Evolutionary conservation across 1,140 invertebrate species (phyloP).

Genomic region (Philopotamus ludificatus): DNA sequence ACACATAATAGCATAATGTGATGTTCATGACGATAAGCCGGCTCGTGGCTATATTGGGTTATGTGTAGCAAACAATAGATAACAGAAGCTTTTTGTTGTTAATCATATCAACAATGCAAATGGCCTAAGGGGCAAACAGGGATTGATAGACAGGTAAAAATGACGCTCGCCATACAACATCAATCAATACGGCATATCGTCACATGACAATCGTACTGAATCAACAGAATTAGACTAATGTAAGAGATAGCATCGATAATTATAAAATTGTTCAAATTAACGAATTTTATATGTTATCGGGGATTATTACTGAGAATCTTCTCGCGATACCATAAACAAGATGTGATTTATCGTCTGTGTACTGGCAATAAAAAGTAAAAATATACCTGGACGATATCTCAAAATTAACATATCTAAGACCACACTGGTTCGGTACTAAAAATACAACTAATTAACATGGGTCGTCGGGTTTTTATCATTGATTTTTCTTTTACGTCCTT

Average conservation of each 20-base stretch:
- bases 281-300: too few species aligned
- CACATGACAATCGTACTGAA: too few species aligned
- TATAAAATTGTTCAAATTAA: too few species aligned
- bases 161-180: background rate
- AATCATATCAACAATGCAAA: slow-evolving; percentile 25
- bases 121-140: slow-evolving; percentile 9
- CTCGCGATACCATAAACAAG: slow-evolving; percentile 5
- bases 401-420: slow-evolving; percentile 32
- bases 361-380: slow-evolving; percentile 12
- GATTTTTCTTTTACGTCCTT: slow-evolving; percentile 25
- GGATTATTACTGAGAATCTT: too few species aligned
- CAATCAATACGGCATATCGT: slow-evolving; percentile 1
- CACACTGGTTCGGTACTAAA: slow-evolving; percentile 28
- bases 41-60: slow-evolving; percentile 8
- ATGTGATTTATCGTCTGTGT: slow-evolving; percentile 20
- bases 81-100: slow-evolving; percentile 18
- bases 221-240: too few species aligned
- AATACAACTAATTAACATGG: slow-evolving; percentile 32
- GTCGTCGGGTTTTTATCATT: slow-evolving; percentile 26
- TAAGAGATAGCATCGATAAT: too few species aligned
- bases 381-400: too few species aligned
- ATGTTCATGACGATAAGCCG: slow-evolving; percentile 18
- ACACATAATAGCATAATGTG: too few species aligned
- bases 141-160: slow-evolving; percentile 4
- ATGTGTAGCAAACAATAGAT: slow-evolving; percentile 14